Percentiles rank a stretch among this genome's conserved stretches.
These are phyloP conservation scores for Bambusicola thoracicus DNA, from an alignment of 2,113 vertebrate species.

Conservation along the genomic window DNA sequence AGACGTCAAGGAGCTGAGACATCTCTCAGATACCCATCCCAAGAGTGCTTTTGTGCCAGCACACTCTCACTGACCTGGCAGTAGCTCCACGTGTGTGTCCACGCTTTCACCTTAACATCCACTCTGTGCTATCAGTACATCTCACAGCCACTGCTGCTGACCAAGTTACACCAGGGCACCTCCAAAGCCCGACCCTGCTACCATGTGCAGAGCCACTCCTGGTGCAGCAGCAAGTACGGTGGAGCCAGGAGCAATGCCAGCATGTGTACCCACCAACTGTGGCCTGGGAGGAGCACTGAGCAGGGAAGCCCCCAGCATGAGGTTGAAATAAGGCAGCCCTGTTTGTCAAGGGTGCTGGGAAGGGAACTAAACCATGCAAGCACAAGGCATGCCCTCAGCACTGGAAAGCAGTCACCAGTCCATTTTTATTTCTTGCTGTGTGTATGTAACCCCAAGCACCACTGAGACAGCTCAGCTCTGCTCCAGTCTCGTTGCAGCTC, in stretches of 20 bases:
- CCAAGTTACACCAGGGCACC: not conserved
- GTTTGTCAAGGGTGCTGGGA: not conserved
- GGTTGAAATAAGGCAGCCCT: not conserved
- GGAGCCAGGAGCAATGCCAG: not conserved
- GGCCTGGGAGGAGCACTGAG: not conserved
- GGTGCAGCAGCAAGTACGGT: not conserved
- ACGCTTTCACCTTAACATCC: constrained; percentile 12
- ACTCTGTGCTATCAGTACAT: constrained; percentile 6
- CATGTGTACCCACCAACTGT: rapidly evolving
- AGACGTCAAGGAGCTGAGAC: not conserved
- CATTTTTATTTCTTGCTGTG: not conserved
- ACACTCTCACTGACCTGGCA: rapidly evolving
- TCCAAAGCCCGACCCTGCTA: not conserved
- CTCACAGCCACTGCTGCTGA: constrained; percentile 6
- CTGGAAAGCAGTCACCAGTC: not conserved
- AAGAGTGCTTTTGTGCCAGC: not conserved
- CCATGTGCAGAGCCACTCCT: not conserved
- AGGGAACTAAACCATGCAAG: not conserved
- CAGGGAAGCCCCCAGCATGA: not conserved
- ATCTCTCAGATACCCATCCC: not conserved
- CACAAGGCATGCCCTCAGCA: not conserved
- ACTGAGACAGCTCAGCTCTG: too few species aligned
- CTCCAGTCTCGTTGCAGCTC: not conserved
- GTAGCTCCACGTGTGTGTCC: not conserved
- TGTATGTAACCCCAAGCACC: not conserved